Conservation (phyloP, 2,113 vertebrate genomes). For the Cacatua alba region DNA sequence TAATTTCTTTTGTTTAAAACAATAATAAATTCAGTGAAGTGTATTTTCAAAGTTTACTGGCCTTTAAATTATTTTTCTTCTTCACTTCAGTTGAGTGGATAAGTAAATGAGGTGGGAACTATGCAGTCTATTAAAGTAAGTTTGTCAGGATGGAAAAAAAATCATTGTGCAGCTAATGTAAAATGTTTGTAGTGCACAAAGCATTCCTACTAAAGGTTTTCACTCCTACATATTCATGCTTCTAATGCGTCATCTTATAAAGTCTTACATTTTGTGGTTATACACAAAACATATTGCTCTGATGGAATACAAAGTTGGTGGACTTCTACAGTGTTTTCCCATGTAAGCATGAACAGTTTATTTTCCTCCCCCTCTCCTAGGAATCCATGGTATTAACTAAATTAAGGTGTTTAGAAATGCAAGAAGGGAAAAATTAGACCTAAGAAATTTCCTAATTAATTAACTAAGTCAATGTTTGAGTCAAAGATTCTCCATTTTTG, state of each 20-base stretch:
- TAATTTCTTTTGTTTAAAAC: conserved; percentile 45
- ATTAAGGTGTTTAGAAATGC: neutral
- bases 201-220: neutral
- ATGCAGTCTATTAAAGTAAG: neutral
- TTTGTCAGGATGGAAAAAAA: conserved; percentile 18
- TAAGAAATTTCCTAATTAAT: neutral
- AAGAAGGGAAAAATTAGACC: neutral
- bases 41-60: conserved; percentile 24
- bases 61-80: conserved; percentile 40
- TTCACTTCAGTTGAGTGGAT: conserved; percentile 8
- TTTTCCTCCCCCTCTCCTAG: neutral
- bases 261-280: neutral
- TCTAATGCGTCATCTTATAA: neutral
- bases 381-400: neutral
- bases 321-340: neutral
- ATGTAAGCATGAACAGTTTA: neutral
- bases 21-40: neutral
- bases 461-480: neutral
- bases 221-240: neutral
- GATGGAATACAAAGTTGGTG: neutral
- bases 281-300: neutral
- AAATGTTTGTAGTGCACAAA: neutral
- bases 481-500: neutral
- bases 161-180: neutral
- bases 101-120: conserved; percentile 24